Base-by-base conservation (phyloP, 2,888 invertebrate genomes). In the Aromia moschata region DNA sequence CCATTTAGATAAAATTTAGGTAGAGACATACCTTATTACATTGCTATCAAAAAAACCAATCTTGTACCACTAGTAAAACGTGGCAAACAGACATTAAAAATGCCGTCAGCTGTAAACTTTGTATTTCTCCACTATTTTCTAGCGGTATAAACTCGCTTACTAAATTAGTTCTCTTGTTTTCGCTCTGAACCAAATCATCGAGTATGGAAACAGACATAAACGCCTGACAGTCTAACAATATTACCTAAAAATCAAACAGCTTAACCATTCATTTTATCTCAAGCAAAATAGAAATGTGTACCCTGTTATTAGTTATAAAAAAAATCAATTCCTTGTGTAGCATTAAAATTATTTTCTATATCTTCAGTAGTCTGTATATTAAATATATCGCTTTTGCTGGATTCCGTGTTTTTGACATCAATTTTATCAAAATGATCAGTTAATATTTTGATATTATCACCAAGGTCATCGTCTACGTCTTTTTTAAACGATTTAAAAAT, bases 51-150 rank as follows among this genome's bases (percentile, higher is more conserved):
- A 85, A n/a, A 75, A 92, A 92, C 88, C 93, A 95, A 77, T 97
- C 96, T 74, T 96, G 91, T 0, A 93, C 91, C 30, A 96, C 86
- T 56, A 98, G 84, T 4, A 98, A 84, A 1, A 96, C 88, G 79
- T 98, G 96, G 72, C 96, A 96, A 31, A 96, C 90, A 1, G 93
- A 91, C 83, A 96, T 87, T 49, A 97, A 79, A 76, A 93, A 94
- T 0, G 94, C 88, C 10, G 93, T 86, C 59, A 93, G 83, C 77
- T 95, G 92, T 38, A 96, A 81, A 31, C 92, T 90, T 68, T 89
- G 86, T 45, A 90, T 79, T 74, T 90, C 89, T 60, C 85, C 84
- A 62, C 84, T 84, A 65, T 83, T 84, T 75, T 90, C 90, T 1
- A 86, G 83, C 0, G 86, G 87, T 33, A 85, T 81, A 65, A 87